A percentile compares a stretch with the other conserved stretches of the same genome.
Evolutionary conservation across 2,797 vertebrate species (phyloP).

Genomic region (Phrynocephalus vlangalii): DNA sequence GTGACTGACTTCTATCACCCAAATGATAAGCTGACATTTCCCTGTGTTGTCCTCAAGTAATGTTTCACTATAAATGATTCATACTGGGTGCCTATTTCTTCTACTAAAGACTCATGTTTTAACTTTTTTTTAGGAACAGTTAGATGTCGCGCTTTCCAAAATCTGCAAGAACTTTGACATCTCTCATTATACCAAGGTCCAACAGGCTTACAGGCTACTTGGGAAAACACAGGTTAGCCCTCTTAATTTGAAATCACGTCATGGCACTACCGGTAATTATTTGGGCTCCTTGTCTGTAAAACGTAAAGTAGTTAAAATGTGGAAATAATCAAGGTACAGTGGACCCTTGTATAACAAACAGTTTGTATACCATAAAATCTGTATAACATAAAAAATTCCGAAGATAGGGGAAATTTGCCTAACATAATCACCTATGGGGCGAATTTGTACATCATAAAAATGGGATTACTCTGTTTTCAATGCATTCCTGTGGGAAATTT

Average conservation of each 20-base stretch:
- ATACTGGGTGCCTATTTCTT: constrained; percentile 36
- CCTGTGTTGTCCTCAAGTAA: background rate
- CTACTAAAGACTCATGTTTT: constrained; percentile 23
- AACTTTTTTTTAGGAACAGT: constrained; percentile 86
- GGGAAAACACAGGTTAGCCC: constrained; percentile 95
- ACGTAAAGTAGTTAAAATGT: background rate
- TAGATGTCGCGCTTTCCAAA: constrained; percentile 97
- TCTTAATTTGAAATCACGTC: background rate
- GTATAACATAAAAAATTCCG: too few relatives aligned
- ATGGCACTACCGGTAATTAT: background rate
- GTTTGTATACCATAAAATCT: too few relatives aligned
- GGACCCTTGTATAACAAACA: too few relatives aligned
- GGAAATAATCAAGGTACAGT: background rate
- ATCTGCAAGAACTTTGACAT: constrained; percentile 99
- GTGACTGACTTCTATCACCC: background rate
- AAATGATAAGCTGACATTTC: background rate
- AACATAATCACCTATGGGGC: too few relatives aligned
- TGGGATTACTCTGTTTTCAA: too few relatives aligned
- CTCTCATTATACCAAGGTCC: constrained; percentile 95
- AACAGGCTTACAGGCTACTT: constrained; percentile 94
- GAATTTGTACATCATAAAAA: too few relatives aligned
- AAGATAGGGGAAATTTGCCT: too few relatives aligned
- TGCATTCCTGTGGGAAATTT: too few relatives aligned
- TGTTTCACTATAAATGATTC: background rate
- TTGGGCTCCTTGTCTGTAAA: background rate